These are phyloP conservation scores for Empidonax traillii DNA, from an alignment of 2,113 vertebrate genomes.

Conservation along the genomic window DNA sequence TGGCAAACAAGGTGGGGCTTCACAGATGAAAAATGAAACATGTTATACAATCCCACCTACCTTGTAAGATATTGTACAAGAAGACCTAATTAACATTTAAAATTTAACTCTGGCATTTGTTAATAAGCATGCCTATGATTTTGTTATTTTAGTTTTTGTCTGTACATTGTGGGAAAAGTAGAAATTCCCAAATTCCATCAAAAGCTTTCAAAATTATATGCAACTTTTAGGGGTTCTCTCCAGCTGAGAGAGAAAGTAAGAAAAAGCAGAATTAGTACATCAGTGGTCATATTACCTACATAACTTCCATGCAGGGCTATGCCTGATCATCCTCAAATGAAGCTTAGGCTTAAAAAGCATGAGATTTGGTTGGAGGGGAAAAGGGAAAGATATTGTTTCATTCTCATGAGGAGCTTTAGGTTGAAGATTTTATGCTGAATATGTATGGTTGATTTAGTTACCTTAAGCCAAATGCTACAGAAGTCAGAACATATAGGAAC, in stretches of 20 bases:
- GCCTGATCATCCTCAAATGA: not conserved
- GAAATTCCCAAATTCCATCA: not conserved
- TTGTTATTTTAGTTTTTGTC: not conserved
- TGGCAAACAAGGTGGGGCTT: not conserved
- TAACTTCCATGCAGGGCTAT: not conserved
- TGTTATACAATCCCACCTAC: not conserved
- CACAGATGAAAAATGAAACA: not conserved
- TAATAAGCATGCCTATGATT: not conserved
- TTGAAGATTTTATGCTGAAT: not conserved
- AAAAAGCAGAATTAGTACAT: not conserved
- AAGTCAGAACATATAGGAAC: not conserved
- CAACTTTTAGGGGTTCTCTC: not conserved
- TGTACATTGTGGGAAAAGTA: not conserved
- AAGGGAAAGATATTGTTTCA: not conserved
- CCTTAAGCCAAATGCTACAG: not conserved
- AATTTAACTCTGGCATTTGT: not conserved
- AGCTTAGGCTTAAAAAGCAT: not conserved
- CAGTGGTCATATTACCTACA: not conserved
- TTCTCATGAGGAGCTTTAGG: not conserved
- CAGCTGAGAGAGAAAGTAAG: not conserved
- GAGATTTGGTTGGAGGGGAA: not conserved
- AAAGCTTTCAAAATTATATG: not conserved
- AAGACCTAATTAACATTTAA: not conserved
- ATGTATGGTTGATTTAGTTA: not conserved
- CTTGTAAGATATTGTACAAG: not conserved